Base-by-base conservation (phyloP, 2,797 vertebrate genomes). In the Catostomus latipinnis region DNA sequence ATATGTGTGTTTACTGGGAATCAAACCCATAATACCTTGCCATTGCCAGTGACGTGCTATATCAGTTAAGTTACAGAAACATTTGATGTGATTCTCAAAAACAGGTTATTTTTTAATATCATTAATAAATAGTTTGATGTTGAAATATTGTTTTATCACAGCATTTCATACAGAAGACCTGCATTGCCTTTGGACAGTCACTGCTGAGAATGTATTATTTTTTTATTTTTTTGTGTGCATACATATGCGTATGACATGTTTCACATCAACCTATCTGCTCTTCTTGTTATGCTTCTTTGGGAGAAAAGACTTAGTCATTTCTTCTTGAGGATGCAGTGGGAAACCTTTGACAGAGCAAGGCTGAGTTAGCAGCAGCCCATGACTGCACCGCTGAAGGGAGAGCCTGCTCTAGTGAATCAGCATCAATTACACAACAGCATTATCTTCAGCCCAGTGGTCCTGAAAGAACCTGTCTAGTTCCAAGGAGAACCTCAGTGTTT, bases 271-370 rank as follows among this genome's bases (percentile, higher is more conserved):
- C 52, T 16, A 62, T 78, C 9, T 56, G 57, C 52, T 53, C 52
- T 53, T 53, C 52, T 53, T 53, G 52, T 11, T 78, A 34, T 68
- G 6, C 45, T 9, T 80, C 52, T 67, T 1, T 75, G 22, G 60
- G 45, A 18, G 6, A 2, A 6, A 52, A 49, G 63, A 57, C 10
- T 63, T 8, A 69, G 66, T 62, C 54, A 74, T 71, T 0, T 74
- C 73, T 74, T 73, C 73, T 85, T 81, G 63, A 56, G 46, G 48
- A 46, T 14, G 11, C 80, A 71, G 67, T 79, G 22, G n/a, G n/a
- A 70, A 58, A 79, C 66, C 52, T 74, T 74, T 80, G 60, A 72
- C 82, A 76, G 61, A 53, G 16, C 45, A n/a, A 80, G 50, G 72
- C 76, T 83, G 76, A 74, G 34, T 65, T 76, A 72, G 67, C 10